phyloP scores from a whole-genome alignment of 2,113 vertebrate species.

The Lycocorax pyrrhopterus region DNA sequence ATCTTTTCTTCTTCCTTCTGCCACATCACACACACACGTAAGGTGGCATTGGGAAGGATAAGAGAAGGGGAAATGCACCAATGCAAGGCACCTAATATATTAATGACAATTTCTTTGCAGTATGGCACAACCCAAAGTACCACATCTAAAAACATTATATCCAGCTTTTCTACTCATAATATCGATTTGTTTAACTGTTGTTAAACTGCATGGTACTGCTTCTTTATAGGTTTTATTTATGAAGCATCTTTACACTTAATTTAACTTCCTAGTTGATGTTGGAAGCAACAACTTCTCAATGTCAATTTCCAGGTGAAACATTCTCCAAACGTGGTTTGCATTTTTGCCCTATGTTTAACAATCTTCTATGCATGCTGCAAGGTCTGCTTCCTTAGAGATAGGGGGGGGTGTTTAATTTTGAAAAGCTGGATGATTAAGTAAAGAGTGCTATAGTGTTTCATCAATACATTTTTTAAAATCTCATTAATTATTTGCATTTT shows the following conservation, averaged over 20 bases:
- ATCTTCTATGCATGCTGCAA: not conserved
- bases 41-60: not conserved
- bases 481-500: constrained; percentile 58
- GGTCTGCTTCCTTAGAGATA: not conserved
- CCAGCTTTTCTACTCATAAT: not conserved
- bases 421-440: not conserved
- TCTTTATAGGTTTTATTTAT: not conserved
- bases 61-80: not conserved
- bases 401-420: not conserved
- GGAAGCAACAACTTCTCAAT: not conserved
- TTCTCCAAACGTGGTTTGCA: not conserved
- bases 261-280: not conserved
- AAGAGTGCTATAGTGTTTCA: not conserved
- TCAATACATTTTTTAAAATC: not conserved
- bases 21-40: not conserved
- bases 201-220: not conserved
- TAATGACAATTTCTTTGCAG: not conserved
- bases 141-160: not conserved
- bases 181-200: not conserved
- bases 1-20: not conserved
- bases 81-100: not conserved
- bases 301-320: not conserved
- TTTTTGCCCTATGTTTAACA: not conserved
- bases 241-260: not conserved
- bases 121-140: not conserved